Base-by-base conservation (phyloP, 2,888 invertebrate species). In the Miltochrista miniata region DNA sequence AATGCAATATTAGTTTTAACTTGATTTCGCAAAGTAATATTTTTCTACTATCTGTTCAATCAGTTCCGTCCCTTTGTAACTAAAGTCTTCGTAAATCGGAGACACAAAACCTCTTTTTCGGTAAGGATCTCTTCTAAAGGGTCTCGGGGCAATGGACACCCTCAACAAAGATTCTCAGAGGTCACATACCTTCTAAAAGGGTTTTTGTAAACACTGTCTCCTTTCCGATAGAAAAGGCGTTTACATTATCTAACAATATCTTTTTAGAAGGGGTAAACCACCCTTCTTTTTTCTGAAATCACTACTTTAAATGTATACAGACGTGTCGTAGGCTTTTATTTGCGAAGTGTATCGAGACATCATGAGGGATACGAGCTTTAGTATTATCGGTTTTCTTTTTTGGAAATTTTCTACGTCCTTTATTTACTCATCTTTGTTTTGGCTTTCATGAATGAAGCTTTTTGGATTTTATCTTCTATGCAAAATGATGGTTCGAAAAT, bases 231-330 rank as follows among this genome's bases (percentile, higher is more conserved):
- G 73, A 72, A 71, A 75, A 68, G 64, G 72, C 70, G 76, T 76
- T 76, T 72, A 64, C 73, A 76, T 76, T 75, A 77, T 76, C 76
- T 74, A 62, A 67, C 64, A 74, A 72, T 75, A 72, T 70, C 61
- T 66, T 63, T 59, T 70, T 59, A 54, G 65, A 72, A 72, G 67
- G 74, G 70, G 63, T 65, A 67, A 67, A 55, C 63, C 62, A 63
- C 72, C 73, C 63, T 71, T 68, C 54, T 57, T 59, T 65, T 65
- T 61, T 61, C 59, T 61, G 63, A 70, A 56, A 73, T 71, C 68
- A 67, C 66, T 71, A 65, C 68, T 70, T 70, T 68, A 70, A 56
- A 65, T 64, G 63, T 65, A 68, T 64, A 59, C 65, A 61, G 56
- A 51, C 39, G 56, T 65, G 68, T 70, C 64, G 61, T 70, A 61